Conservation (phyloP, 2,113 vertebrate genomes). For the Otocyon megalotis region DNA sequence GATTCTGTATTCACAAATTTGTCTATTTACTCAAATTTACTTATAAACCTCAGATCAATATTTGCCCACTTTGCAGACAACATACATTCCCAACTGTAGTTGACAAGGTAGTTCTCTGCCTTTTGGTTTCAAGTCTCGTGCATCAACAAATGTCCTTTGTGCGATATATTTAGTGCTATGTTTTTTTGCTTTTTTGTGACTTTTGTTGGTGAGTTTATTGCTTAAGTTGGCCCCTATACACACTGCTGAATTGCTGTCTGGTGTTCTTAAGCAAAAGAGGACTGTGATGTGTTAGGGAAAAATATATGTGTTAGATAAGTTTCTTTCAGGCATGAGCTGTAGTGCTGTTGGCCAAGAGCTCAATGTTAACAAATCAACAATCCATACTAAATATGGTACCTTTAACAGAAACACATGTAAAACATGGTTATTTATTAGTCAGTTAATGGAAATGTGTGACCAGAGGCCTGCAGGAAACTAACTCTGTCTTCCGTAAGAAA, state of each 20-base stretch:
- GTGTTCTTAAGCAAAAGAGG: background rate
- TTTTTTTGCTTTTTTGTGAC: background rate
- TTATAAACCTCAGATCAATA: background rate
- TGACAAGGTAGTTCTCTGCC: background rate
- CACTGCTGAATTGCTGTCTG: background rate
- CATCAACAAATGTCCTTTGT: background rate
- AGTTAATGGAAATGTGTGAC: background rate
- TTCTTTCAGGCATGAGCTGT: background rate
- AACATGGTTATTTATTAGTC: background rate
- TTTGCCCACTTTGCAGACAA: background rate
- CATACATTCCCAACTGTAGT: background rate
- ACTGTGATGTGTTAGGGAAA: background rate
- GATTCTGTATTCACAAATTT: background rate
- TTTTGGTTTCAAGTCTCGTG: background rate
- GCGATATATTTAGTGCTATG: background rate
- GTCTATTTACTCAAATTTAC: background rate
- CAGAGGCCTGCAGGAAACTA: background rate
- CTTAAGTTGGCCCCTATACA: background rate
- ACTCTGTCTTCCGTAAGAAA: background rate
- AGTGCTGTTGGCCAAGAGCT: background rate
- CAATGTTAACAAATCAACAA: background rate
- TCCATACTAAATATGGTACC: background rate
- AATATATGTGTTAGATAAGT: background rate
- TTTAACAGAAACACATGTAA: background rate
- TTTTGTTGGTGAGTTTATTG: background rate